These are phyloP conservation scores for Cotesia congregata DNA, from an alignment of 2,888 invertebrate genomes.

Conservation along the genomic window DNA sequence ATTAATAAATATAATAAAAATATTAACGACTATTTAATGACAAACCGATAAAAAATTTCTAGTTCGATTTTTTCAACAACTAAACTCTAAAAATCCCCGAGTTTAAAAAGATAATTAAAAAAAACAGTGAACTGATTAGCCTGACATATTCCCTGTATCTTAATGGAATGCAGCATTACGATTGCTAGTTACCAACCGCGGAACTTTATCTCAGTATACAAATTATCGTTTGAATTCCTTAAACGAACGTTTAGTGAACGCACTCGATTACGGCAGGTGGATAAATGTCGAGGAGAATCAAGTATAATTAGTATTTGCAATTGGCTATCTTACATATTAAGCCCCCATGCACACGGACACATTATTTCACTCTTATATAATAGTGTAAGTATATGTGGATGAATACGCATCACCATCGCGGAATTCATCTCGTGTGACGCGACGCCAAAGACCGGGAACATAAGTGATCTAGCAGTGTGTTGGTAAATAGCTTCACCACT, in stretches of 20 bases:
- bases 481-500: background rate
- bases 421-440: constrained; percentile 25
- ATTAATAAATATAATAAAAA: too few species aligned
- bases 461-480: background rate
- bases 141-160: constrained; percentile 10
- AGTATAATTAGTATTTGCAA: constrained; percentile 33
- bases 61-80: too few species aligned
- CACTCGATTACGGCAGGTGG: constrained; percentile 30
- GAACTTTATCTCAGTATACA: constrained; percentile 25
- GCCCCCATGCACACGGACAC: constrained; percentile 2
- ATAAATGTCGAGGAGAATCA: constrained; percentile 30
- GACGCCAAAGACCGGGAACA: background rate
- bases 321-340: constrained; percentile 26
- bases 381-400: background rate
- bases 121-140: background rate
- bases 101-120: background rate
- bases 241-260: constrained; percentile 21
- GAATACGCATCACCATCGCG: background rate
- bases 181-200: background rate
- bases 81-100: background rate
- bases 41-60: too few species aligned
- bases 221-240: constrained; percentile 28
- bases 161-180: constrained; percentile 6
- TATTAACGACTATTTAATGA: too few species aligned
- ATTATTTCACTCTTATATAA: background rate